Conservation (phyloP, 92 coral and sea anemone genomes). For the Zoanthus sansibaricus region DNA sequence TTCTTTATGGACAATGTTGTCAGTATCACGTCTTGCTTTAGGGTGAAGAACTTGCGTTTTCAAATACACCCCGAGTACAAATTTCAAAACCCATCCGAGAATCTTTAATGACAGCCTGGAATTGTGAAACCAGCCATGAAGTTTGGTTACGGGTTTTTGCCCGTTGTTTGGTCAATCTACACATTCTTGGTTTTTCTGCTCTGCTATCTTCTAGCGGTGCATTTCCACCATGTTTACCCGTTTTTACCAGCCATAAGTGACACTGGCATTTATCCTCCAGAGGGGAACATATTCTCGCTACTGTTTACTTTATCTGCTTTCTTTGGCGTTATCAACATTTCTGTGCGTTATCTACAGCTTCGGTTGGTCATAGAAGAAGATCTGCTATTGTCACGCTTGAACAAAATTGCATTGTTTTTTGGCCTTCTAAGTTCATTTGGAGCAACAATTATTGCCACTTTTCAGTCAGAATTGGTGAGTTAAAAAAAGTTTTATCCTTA, state of each 20-base stretch:
- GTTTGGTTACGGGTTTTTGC: constrained; percentile 90
- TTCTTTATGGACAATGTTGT: no score
- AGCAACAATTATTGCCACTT: constrained; percentile 90
- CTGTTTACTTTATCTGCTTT: constrained; percentile 84
- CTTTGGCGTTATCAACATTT: constrained; percentile 73
- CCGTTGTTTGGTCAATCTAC: constrained; percentile 87
- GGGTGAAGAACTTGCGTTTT: no score
- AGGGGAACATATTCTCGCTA: constrained; percentile 90
- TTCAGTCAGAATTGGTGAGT: constrained; percentile 88
- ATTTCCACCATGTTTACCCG: constrained; percentile 85
- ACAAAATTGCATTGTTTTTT: constrained; percentile 78
- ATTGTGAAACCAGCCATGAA: constrained; percentile 7
- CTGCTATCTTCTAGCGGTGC: constrained; percentile 90
- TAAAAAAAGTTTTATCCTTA: background rate
- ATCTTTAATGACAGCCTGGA: no score
- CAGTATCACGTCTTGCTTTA: no score
- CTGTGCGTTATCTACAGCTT: constrained; percentile 87
- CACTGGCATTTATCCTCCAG: constrained; percentile 92
- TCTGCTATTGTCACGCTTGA: constrained; percentile 76
- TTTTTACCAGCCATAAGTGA: constrained; percentile 98
- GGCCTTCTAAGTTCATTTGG: constrained; percentile 86
- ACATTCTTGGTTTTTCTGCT: constrained; percentile 84
- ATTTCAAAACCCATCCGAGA: no score
- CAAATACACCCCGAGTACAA: no score
- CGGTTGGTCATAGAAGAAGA: constrained; percentile 66